phyloP scores from a whole-genome alignment of 1,140 invertebrate species.

The Sinella curviseta region DNA sequence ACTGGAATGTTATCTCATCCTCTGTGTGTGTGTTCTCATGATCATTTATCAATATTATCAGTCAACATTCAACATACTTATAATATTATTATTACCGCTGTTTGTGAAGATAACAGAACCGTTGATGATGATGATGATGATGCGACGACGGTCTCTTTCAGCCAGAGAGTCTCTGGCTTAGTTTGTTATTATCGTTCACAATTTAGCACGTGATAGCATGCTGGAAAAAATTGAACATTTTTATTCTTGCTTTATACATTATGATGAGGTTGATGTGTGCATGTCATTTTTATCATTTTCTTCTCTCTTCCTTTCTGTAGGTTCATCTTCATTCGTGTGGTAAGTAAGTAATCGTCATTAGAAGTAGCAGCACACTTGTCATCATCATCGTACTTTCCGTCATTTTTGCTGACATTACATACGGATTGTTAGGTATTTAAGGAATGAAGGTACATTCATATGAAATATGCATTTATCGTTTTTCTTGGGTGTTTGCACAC shows the following conservation, averaged over 20 bases:
- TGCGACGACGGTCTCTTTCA: too few relatives aligned
- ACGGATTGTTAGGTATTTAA: too few relatives aligned
- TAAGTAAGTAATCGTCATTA: too few relatives aligned
- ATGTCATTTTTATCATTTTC: neutral
- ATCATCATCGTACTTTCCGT: too few relatives aligned
- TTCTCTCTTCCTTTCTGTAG: neutral
- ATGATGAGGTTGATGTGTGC: neutral
- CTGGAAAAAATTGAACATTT: neutral
- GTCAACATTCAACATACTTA: neutral
- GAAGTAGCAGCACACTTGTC: too few relatives aligned
- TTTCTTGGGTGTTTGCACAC: too few relatives aligned
- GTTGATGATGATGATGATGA: too few relatives aligned
- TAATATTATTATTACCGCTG: neutral
- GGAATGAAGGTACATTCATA: too few relatives aligned
- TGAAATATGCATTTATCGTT: too few relatives aligned
- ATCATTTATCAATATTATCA: neutral
- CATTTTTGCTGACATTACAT: too few relatives aligned
- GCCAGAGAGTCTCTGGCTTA: too few relatives aligned
- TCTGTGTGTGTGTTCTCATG: neutral
- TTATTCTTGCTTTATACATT: neutral
- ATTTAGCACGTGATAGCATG: neutral
- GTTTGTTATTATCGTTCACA: constrained; percentile 10
- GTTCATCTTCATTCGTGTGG: constrained; percentile 1
- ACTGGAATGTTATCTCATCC: neutral
- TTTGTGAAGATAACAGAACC: too few relatives aligned